Conservation (phyloP, 1,140 invertebrate species). For the Condylostylus longicornis region DNA sequence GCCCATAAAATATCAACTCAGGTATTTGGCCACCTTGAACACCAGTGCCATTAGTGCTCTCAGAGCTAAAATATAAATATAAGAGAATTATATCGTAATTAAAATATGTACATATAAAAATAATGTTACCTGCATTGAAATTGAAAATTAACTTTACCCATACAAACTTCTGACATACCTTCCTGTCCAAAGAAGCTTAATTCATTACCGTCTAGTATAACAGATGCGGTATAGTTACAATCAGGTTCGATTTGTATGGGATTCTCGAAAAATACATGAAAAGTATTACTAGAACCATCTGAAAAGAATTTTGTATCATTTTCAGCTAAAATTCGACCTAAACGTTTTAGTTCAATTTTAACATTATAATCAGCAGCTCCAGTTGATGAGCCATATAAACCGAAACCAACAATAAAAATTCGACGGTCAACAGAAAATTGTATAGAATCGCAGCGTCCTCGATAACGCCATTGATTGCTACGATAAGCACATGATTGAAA, state of each 20-base stretch:
- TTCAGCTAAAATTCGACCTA: conserved; percentile 70
- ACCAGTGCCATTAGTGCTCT: conserved; percentile 86
- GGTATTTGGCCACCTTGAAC: conserved; percentile 90
- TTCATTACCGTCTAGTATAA: conserved; percentile 76
- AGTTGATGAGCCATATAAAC: conserved; percentile 80
- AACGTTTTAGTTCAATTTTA: conserved; percentile 75
- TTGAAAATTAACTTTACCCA: conserved; percentile 79
- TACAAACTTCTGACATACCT: conserved; percentile 77
- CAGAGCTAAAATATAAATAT: too few relatives aligned
- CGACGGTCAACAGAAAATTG: conserved; percentile 80
- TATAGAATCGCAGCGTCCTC: conserved; percentile 81
- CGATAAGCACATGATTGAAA: conserved; percentile 93
- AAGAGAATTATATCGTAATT: too few relatives aligned
- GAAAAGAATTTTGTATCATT: conserved; percentile 87
- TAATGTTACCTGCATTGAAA: conserved; percentile 89
- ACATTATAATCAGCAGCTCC: conserved; percentile 82
- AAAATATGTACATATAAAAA: too few relatives aligned
- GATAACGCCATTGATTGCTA: conserved; percentile 88
- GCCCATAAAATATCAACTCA: conserved; percentile 83
- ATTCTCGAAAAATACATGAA: conserved; percentile 84
- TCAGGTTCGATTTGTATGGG: conserved; percentile 85
- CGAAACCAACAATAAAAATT: conserved; percentile 86
- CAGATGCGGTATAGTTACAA: conserved; percentile 79
- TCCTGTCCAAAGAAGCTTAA: conserved; percentile 92
- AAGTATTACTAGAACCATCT: conserved; percentile 84